Evolutionary conservation across 2,888 invertebrate genomes (phyloP).

Genomic region (Cotesia congregata): DNA sequence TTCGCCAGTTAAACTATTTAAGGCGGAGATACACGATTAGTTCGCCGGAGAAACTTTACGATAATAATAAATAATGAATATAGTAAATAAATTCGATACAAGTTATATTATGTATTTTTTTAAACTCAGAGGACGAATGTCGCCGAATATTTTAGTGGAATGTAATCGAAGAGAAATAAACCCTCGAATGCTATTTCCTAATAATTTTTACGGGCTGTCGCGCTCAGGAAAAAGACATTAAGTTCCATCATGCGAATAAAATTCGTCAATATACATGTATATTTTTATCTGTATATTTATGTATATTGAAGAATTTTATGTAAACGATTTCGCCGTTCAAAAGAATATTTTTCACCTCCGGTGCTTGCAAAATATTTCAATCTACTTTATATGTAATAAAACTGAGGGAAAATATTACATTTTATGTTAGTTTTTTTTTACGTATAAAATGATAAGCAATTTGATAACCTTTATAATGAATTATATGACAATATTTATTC

Average conservation of each 20-base stretch:
- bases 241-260: slow-evolving; percentile 11
- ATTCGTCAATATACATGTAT: slow-evolving; percentile 8
- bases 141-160: not conserved
- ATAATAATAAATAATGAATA: not conserved
- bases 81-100: too few relatives aligned
- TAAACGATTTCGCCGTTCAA: not conserved
- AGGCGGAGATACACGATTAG: not conserved
- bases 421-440: not conserved
- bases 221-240: slow-evolving; percentile 1
- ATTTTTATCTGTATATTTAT: not conserved
- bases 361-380: not conserved
- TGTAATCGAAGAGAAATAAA: not conserved
- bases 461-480: too few relatives aligned
- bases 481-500: too few relatives aligned
- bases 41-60: not conserved
- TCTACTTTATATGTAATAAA: not conserved
- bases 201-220: not conserved
- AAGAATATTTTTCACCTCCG: slow-evolving; percentile 14
- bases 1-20: not conserved
- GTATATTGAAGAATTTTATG: not conserved
- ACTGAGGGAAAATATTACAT: not conserved
- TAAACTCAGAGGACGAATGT: too few relatives aligned
- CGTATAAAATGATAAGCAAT: too few relatives aligned
- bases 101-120: too few relatives aligned
- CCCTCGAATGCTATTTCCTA: not conserved